Evolutionary conservation across 2,113 vertebrate genomes (phyloP).

Genomic region (Nothoprocta pentlandii): DNA sequence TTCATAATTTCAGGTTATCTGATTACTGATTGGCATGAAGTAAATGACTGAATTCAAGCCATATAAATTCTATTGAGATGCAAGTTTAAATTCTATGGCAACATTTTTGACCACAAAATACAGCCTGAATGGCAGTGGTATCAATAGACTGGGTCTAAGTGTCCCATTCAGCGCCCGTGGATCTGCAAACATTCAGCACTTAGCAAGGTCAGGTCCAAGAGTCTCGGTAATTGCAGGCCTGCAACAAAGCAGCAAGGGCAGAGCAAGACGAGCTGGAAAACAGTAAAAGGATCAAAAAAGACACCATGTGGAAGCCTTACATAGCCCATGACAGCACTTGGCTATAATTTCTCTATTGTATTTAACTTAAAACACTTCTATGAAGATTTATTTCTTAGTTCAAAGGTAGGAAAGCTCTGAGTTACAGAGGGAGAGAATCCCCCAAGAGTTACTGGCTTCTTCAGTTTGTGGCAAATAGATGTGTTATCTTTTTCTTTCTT

Average conservation of each 20-base stretch:
- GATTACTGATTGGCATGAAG: neutral
- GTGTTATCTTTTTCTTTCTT: neutral
- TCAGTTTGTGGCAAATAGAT: neutral
- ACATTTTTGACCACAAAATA: neutral
- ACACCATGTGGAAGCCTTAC: neutral
- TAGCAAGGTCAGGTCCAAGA: neutral
- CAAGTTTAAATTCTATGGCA: neutral
- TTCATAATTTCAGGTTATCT: neutral
- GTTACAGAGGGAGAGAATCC: neutral
- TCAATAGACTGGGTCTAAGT: too few relatives aligned
- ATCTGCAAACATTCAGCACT: neutral
- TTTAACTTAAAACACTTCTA: neutral
- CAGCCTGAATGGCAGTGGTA: neutral
- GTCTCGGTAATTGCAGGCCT: rapidly evolving
- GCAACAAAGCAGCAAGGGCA: neutral
- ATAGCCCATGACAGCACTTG: neutral
- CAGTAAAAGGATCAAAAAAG: neutral
- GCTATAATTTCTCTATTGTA: neutral
- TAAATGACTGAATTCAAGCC: neutral
- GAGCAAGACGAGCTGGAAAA: neutral
- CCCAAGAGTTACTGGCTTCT: neutral
- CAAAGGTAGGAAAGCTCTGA: neutral
- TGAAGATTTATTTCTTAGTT: neutral
- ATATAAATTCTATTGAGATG: neutral
- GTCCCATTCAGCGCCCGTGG: neutral